A percentile compares a stretch with the other conserved stretches of the same genome.
Evolutionary conservation across 2,797 vertebrate species (phyloP).

Genomic region (Rhinatrema bivittatum): DNA sequence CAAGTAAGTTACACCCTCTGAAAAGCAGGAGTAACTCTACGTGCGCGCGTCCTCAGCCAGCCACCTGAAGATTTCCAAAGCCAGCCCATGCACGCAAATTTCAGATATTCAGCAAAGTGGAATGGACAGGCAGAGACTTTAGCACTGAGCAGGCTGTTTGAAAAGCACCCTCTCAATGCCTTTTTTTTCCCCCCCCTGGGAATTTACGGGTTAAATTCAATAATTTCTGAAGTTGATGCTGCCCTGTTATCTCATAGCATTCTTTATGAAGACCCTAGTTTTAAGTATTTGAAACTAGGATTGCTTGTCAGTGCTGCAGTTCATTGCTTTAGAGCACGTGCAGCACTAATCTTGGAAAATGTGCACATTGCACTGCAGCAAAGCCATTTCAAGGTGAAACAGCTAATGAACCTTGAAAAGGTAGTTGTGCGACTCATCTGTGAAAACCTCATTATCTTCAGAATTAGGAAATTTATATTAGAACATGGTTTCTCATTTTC

Average conservation of each 20-base stretch:
- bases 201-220: no score
- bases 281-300: not conserved
- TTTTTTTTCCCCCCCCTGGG: no score
- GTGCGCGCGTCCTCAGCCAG: no score
- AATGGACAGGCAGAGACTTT: no score
- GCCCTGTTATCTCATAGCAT: not conserved
- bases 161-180: no score
- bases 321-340: not conserved
- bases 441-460: not conserved
- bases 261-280: conserved; percentile 4
- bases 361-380: not conserved
- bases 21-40: no score
- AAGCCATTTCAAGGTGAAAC: not conserved
- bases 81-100: no score
- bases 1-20: no score
- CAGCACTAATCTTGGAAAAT: not conserved
- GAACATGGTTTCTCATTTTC: not conserved
- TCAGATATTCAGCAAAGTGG: no score
- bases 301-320: not conserved
- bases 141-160: no score
- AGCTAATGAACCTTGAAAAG: not conserved
- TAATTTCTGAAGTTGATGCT: no score
- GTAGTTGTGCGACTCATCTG: not conserved
- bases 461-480: not conserved
- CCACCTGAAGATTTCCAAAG: no score